Conservation (phyloP, 2,113 vertebrate species). For the Caracal caracal region DNA sequence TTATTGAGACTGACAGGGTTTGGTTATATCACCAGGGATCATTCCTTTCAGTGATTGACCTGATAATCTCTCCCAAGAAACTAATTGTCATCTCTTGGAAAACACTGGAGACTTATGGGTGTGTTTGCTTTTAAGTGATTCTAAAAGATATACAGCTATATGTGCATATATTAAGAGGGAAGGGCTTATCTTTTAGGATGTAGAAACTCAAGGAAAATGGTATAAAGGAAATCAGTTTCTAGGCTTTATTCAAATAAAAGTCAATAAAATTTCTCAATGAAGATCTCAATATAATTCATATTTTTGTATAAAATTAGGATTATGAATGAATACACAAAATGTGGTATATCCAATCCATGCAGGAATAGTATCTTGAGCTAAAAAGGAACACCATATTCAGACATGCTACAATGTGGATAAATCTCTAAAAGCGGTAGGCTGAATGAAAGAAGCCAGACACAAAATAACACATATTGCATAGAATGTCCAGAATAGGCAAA, state of each 20-base stretch:
- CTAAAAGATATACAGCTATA: neutral
- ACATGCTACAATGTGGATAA: neutral
- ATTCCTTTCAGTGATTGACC: neutral
- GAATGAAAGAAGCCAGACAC: neutral
- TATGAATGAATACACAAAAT: neutral
- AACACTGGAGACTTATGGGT: neutral
- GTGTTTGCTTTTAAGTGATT: neutral
- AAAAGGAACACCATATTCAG: neutral
- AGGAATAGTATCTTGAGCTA: neutral
- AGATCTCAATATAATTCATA: neutral
- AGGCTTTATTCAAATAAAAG: slow-evolving; percentile 55
- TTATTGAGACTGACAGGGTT: neutral
- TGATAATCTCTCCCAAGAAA: slow-evolving; percentile 2
- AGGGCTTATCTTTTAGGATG: neutral
- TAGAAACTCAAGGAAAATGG: slow-evolving; percentile 32
- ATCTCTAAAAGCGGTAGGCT: neutral
- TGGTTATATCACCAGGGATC: neutral
- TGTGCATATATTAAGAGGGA: neutral
- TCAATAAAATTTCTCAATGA: neutral
- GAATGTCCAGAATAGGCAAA: neutral
- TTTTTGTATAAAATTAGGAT: slow-evolving; percentile 55
- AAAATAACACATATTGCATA: neutral
- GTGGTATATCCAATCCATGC: too few relatives aligned
- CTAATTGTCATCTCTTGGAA: neutral
- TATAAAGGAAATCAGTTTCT: neutral